Base-by-base conservation (phyloP, 2,797 vertebrate species). In the Siniperca undulata region DNA sequence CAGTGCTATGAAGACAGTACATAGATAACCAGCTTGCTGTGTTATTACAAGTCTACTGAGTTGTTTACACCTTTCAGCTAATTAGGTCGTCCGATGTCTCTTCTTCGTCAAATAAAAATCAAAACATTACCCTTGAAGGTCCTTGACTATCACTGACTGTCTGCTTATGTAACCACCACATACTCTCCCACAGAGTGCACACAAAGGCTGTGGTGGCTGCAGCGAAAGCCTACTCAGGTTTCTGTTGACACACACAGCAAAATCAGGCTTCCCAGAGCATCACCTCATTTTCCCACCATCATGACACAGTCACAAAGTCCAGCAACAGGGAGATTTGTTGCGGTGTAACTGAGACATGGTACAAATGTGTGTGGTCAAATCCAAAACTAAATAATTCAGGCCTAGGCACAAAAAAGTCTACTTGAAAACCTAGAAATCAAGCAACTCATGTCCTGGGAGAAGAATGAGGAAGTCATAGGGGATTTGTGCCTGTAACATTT, bases 211-310 rank as follows among this genome's bases (percentile, higher is more conserved):
- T 77, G 48, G 40, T 72, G 81, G 68, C 70, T 30, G 42, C 55
- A 83, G 74, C 86, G 77, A 89, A 91, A 85, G 70, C 79, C 52
- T 70, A 11, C 89, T 89, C 87, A 4, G 73, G 89, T 94, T 93
- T 93, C 88, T 94, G 84, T 94, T 92, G 86, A 93, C 84, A 91
- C 34, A 88, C n/a, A 78, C 74, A 82, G 72, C 74, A 87, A 86
- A 83, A 83, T 59, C 78, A 46, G 64, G 42, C 65, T 88, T 87
- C 80, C 46, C 85, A 89, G 52, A 85, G 67, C 66, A 77, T 80
- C 73, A 84, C 36, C 46, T 79, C 58, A 70, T 73, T 86, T 90
- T 80, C 85, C 78, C 91, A 91, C 84, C 71, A 27, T 76, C 59
- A 42, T 19, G 24, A 71, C 60, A 65, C 24, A 13, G 0, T 11